Evolutionary conservation across 1,140 invertebrate genomes (phyloP).

Genomic region (Apis dorsata): DNA sequence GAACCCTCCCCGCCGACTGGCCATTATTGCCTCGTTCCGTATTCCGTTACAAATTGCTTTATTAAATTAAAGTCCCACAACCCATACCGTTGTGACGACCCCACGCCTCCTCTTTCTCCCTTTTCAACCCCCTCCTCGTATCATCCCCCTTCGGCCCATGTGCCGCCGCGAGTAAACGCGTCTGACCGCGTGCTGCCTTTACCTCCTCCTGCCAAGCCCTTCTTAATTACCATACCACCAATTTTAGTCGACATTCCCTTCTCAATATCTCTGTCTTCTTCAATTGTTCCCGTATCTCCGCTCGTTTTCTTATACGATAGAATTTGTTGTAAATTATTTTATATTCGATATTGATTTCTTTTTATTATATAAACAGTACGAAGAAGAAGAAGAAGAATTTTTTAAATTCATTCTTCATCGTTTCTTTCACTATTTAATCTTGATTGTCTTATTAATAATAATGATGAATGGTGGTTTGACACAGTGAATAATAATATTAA

Average conservation of each 20-base stretch:
- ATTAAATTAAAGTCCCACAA: constrained; percentile 77
- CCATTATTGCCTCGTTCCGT: constrained; percentile 80
- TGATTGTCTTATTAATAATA: no score
- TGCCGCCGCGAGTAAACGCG: constrained; percentile 43
- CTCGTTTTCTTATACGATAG: neutral
- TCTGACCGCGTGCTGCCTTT: constrained; percentile 49
- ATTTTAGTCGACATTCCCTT: constrained; percentile 36
- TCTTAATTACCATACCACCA: constrained; percentile 34
- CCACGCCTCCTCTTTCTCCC: constrained; percentile 45
- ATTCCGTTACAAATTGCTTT: constrained; percentile 79
- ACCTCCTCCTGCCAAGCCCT: neutral
- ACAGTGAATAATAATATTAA: no score
- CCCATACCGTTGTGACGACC: constrained; percentile 69
- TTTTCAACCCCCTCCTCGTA: neutral
- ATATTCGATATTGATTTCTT: neutral
- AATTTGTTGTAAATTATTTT: neutral
- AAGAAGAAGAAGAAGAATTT: no score
- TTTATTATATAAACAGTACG: no score
- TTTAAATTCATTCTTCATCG: no score
- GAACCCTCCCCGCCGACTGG: constrained; percentile 78
- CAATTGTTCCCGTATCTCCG: neutral
- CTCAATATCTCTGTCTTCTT: neutral
- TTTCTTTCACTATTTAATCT: no score
- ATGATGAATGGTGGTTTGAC: no score
- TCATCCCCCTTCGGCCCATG: constrained; percentile 23